These are phyloP conservation scores for Dinoponera quadriceps DNA, from an alignment of 1,140 invertebrate genomes.

Conservation along the genomic window DNA sequence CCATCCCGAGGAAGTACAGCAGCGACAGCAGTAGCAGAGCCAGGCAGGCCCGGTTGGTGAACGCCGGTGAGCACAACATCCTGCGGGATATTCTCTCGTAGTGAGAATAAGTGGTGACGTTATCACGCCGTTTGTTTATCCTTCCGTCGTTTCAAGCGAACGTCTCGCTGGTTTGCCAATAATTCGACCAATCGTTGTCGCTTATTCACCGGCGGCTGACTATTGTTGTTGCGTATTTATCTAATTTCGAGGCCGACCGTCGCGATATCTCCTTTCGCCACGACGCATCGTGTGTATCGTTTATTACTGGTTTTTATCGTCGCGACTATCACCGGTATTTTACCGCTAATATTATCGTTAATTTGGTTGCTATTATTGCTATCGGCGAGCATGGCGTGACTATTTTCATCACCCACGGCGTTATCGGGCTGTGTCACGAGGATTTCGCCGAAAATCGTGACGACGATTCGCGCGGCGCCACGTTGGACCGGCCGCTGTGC, in stretches of 20 bases:
- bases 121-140: neutral
- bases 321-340: too few species aligned
- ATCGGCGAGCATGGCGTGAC: too few species aligned
- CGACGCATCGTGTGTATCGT: neutral
- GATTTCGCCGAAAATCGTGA: neutral
- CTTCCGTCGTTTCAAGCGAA: neutral
- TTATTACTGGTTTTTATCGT: neutral
- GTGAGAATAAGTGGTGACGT: neutral
- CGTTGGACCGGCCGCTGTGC: neutral
- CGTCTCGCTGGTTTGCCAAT: neutral
- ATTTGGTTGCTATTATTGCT: too few species aligned
- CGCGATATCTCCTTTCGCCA: neutral
- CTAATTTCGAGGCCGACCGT: neutral
- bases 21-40: constrained; percentile 78
- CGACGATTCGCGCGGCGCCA: neutral
- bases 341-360: too few species aligned
- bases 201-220: neutral
- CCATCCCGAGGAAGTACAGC: constrained; percentile 88
- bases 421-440: neutral
- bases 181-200: neutral
- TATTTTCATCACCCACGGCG: too few species aligned
- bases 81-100: neutral
- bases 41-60: constrained; percentile 54
- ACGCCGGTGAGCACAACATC: constrained; percentile 26
- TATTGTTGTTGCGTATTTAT: neutral